Evolutionary conservation across 1,140 invertebrate genomes (phyloP).

Genomic region (Periplaneta americana): DNA sequence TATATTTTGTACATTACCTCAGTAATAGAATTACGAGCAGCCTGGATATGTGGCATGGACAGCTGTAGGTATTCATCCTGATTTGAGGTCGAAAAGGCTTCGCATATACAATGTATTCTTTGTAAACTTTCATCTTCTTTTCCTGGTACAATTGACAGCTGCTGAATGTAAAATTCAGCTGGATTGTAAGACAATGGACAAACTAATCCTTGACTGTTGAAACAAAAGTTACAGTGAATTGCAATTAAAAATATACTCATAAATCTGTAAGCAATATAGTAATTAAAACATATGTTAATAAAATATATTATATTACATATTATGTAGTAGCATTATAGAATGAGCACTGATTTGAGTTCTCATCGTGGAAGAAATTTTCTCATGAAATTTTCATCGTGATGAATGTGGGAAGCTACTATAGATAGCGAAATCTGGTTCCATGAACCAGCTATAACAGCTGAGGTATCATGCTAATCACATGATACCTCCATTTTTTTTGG

Average conservation of each 20-base stretch:
- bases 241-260: neutral
- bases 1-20: neutral
- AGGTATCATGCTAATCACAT: no score
- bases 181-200: constrained; percentile 42
- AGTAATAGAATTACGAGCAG: neutral
- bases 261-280: no score
- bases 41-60: neutral
- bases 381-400: no score
- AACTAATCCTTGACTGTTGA: constrained; percentile 33
- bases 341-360: no score
- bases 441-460: no score
- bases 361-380: no score
- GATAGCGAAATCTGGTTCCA: no score
- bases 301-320: no score
- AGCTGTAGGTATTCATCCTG: neutral
- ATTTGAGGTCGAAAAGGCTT: neutral
- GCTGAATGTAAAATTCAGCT: constrained; percentile 43
- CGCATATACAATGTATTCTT: constrained; percentile 13
- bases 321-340: no score
- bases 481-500: no score
- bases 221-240: neutral
- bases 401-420: no score
- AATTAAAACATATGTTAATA: no score
- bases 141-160: constrained; percentile 36
- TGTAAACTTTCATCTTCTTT: constrained; percentile 29